Evolutionary conservation across 2,888 invertebrate genomes (phyloP).

Genomic region (Limnephilus auricula): DNA sequence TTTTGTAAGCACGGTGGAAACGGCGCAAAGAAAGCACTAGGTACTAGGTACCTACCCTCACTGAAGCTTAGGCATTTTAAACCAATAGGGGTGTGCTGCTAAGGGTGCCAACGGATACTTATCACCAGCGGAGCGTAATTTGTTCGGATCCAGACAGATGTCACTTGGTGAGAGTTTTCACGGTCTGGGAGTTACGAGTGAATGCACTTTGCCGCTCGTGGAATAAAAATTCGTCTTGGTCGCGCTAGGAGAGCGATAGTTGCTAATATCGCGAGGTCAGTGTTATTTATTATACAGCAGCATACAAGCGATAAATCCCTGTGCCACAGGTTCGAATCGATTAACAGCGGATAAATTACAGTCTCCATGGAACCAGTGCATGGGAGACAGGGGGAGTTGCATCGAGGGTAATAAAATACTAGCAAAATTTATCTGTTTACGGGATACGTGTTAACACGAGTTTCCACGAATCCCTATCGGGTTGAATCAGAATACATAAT

Average conservation of each 20-base stretch:
- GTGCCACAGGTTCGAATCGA: conserved; percentile 14
- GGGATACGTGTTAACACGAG: neutral
- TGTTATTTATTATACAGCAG: neutral
- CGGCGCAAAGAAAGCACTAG: neutral
- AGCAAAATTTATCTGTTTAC: neutral
- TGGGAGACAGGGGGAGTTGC: neutral
- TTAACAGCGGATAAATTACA: conserved; percentile 8
- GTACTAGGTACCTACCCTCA: neutral
- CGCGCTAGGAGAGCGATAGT: neutral
- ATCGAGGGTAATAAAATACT: neutral
- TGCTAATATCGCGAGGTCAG: conserved; percentile 28
- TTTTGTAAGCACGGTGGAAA: neutral
- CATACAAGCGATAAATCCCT: neutral
- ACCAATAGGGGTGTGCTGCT: neutral
- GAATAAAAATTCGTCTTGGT: neutral
- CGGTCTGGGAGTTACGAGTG: neutral
- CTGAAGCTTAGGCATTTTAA: neutral
- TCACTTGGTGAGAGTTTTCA: neutral
- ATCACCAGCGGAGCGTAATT: conserved; percentile 10
- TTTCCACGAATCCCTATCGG: neutral
- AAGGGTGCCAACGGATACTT: neutral
- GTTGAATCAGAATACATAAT: no score
- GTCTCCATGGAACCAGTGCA: conserved; percentile 23
- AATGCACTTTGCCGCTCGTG: neutral
- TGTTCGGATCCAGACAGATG: conserved; percentile 14